phyloP scores from a whole-genome alignment of 23 tunicate species.

The Trididemnum nubilum region DNA sequence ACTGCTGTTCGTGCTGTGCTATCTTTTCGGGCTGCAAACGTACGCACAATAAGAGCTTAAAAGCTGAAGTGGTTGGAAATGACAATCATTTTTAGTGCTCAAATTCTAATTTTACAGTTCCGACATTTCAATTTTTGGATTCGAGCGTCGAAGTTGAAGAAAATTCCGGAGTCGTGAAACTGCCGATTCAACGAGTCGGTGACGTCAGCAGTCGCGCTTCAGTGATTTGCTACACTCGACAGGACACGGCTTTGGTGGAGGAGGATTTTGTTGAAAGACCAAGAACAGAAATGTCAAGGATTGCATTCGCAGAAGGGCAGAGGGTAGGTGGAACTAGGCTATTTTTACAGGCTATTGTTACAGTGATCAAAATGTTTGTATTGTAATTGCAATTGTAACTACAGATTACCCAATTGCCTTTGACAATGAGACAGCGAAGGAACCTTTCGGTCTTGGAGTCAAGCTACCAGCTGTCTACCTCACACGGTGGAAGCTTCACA shows the following conservation, averaged over 20 bases:
- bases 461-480: too few species aligned
- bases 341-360: too few species aligned
- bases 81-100: too few species aligned
- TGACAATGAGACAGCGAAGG: too few species aligned
- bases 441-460: too few species aligned
- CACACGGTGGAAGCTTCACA: too few species aligned
- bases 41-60: too few species aligned
- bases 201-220: constrained; percentile 84
- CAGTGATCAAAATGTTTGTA: too few species aligned
- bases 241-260: constrained; percentile 77
- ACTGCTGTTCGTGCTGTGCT: too few species aligned
- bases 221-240: constrained; percentile 95
- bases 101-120: too few species aligned
- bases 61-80: too few species aligned
- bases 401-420: not conserved
- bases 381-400: not conserved
- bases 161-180: constrained; percentile 57
- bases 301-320: constrained; percentile 77
- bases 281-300: constrained; percentile 75
- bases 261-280: constrained; percentile 89
- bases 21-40: too few species aligned
- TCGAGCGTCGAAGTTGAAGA: constrained; percentile 67
- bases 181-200: constrained; percentile 81
- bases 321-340: constrained; percentile 55
- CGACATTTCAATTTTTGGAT: constrained; percentile 75